Base-by-base conservation (phyloP, 2,888 invertebrate genomes). In the Tachina grossa region DNA sequence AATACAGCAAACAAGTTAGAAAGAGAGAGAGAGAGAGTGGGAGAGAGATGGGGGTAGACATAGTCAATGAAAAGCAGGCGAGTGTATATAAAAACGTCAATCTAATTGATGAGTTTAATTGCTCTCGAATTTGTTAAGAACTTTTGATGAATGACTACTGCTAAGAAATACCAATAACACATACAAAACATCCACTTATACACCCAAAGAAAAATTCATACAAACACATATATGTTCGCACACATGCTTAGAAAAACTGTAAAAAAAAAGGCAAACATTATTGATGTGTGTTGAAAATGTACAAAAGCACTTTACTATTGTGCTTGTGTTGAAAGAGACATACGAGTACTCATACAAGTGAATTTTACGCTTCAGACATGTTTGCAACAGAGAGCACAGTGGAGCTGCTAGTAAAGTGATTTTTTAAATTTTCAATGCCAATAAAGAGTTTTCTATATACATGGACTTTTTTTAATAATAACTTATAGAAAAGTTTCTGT, bases 21-120 rank as follows among this genome's bases (percentile, higher is more conserved):
- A 6, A 31, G 5, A 31, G 5, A 31, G 6, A 31, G 5, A 6
- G 5, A 31, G 31, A 31, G 31, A 31, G 31, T 3, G 31, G 6
- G 31, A 31, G 31, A 6, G 31, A 31, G 14, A 53, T 9, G 19
- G 53, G 11, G 14, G 59, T 68, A 43, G 53, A 63, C 45, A 57
- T 14, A 49, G 43, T 61, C 61, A 63, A 65, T 63, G 19, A 76
- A 75, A 65, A 63, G 59, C 49, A 51, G 16, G 45, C n/a, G 53
- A 63, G 49, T 65, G 31, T 69, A 16, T 53, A 82, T 49, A 75
- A 75, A 47, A 82, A 75, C 69, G 82, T 82, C 78, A 85, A 82
- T 85, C 75, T 85, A 85, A 85, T 82, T 82, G 85, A 85, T 82
- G 82, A 82, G 78, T 82, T 82, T 85, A 85, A 85, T 85, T 85